A percentile compares a stretch with the other conserved stretches of the same genome.
These are phyloP conservation scores for Rhagoletis zephyria DNA, from an alignment of 1,140 invertebrate genomes.

Conservation along the genomic window DNA sequence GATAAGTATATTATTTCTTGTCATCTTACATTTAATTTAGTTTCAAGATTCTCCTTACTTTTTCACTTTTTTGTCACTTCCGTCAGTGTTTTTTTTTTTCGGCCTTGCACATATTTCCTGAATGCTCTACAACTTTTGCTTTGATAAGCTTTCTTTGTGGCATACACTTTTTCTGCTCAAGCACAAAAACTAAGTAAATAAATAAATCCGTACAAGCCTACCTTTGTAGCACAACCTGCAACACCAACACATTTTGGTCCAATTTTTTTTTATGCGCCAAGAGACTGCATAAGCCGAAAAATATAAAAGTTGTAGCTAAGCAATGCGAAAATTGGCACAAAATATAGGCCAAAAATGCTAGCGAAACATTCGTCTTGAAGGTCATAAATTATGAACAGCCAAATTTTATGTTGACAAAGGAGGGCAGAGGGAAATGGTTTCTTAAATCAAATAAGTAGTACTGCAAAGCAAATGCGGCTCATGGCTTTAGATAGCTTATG, in stretches of 20 bases:
- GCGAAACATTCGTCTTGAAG: background rate
- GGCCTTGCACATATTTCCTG: background rate
- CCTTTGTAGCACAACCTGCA: background rate
- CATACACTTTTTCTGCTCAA: background rate
- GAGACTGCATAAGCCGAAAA: background rate
- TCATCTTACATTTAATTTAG: no score
- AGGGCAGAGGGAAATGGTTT: background rate
- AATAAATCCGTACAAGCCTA: background rate
- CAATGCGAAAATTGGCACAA: background rate
- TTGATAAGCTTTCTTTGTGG: background rate
- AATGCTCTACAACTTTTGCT: background rate
- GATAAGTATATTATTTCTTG: no score
- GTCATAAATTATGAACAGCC: conserved; percentile 20
- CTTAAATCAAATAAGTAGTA: background rate
- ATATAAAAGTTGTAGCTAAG: background rate
- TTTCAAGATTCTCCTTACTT: no score
- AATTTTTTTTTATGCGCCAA: background rate
- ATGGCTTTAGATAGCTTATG: no score
- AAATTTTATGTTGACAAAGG: background rate
- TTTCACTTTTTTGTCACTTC: no score
- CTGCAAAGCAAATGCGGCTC: background rate
- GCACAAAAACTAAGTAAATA: background rate
- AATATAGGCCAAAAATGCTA: background rate
- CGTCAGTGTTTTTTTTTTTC: no score
- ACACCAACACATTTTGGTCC: background rate